A percentile compares a stretch with the other conserved stretches of the same genome.
These are phyloP conservation scores for Siderastrea siderea DNA, from an alignment of 92 coral and sea anemone genomes.

Conservation along the genomic window DNA sequence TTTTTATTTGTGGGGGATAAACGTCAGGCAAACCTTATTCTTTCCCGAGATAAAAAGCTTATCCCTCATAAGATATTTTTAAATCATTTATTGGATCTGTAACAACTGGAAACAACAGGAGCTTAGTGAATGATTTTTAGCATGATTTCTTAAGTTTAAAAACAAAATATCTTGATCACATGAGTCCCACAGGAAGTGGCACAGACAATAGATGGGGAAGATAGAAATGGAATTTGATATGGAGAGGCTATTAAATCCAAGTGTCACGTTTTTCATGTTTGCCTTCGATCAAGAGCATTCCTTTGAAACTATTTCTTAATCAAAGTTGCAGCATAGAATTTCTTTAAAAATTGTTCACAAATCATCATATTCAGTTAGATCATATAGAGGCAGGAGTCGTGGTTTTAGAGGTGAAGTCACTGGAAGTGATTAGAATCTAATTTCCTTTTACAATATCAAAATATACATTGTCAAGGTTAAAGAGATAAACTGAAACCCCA, in stretches of 20 bases:
- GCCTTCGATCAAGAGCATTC: not conserved
- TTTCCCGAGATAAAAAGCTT: not conserved
- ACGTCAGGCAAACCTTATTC: not conserved
- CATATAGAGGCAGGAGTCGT: not conserved
- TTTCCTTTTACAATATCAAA: not conserved
- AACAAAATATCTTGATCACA: not conserved
- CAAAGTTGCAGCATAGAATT: not conserved
- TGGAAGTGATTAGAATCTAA: not conserved
- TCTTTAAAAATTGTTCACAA: not conserved
- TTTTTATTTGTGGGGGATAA: not conserved
- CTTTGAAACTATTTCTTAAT: not conserved
- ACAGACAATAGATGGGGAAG: not conserved
- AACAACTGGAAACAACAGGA: not conserved
- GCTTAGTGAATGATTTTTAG: not conserved
- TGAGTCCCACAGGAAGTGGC: not conserved
- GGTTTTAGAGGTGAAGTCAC: not conserved
- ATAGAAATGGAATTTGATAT: not conserved
- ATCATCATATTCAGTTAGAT: too few relatives aligned
- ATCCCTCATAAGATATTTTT: not conserved
- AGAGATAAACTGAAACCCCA: too few relatives aligned
- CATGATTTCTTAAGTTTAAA: not conserved
- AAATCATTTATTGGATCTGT: not conserved
- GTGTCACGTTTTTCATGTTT: not conserved
- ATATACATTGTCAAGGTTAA: too few relatives aligned
- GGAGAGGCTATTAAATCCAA: not conserved